Base-by-base conservation (phyloP, 2,888 invertebrate genomes). In the Kuschelorhynchus macadamiae region DNA sequence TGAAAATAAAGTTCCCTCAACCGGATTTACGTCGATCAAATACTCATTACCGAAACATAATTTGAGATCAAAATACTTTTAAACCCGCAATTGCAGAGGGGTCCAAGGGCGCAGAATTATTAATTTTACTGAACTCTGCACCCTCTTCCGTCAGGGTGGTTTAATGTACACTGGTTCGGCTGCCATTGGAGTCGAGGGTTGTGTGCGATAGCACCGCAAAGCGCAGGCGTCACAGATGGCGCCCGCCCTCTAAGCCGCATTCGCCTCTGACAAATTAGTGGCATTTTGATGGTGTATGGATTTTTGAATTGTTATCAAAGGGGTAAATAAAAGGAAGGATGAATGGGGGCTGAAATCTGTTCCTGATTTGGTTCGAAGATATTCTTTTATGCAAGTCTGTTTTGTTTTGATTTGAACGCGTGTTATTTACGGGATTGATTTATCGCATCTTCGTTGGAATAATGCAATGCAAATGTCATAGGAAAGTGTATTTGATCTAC, bases 261-360 rank as follows among this genome's bases (percentile, higher is more conserved):
- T 83, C 82, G 82, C 81, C 78, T 80, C 80, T 75, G 77, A 81
- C 82, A 81, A 83, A 83, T 83, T 83, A 83, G 82, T 82, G 80
- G 81, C 81, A 78, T 82, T 82, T 82, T 82, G 83, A 82, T 81
- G 82, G 82, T 77, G 80, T 83, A 83, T 83, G 79, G 83, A 83
- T 83, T 83, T 83, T 82, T 82, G 81, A 82, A 83, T 81, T 81
- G 81, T 59, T 81, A 79, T 80, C 79, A 75, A 76, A 79, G 74
- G 72, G 75, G 73, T 71, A 63, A 71, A 74, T 73, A 72, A 67
- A 72, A 68, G 62, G 72, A 70, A 30, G 60, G 55, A 60, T 67
- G 61, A 56, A 63, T 63, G 63, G 39, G 25, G 55, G 55, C 33
- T 55, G 11, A 33, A 67, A 63, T 47, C 52, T 41, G 42, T 56